Percentiles rank a stretch among this genome's conserved stretches.
These are phyloP conservation scores for Halcyon malimbica DNA, from an alignment of 2,113 vertebrate species.

Conservation along the genomic window DNA sequence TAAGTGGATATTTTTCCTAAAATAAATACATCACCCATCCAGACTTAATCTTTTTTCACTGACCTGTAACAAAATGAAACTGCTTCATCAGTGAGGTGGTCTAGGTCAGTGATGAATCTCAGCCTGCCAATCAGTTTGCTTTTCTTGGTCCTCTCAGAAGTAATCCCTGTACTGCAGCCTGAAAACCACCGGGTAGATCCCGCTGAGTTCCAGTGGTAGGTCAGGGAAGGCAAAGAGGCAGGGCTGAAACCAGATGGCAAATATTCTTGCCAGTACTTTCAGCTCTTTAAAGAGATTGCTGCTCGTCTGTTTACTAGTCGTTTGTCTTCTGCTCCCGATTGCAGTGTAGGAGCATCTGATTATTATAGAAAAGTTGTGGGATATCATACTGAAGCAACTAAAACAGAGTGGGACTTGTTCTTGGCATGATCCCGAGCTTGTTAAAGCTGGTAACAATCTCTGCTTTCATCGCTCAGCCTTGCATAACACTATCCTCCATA, in stretches of 20 bases:
- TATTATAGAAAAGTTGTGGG: conserved; percentile 54
- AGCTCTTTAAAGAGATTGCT: not conserved
- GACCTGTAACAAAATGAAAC: not conserved
- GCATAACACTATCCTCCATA: not conserved
- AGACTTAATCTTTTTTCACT: not conserved
- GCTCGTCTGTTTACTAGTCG: not conserved
- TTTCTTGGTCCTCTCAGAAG: not conserved
- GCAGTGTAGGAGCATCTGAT: conserved; percentile 33
- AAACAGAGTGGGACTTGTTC: conserved; percentile 46
- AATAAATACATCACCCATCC: not conserved
- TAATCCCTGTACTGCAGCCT: not conserved
- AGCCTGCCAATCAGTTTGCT: not conserved
- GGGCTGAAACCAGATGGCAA: not conserved
- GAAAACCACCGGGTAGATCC: not conserved
- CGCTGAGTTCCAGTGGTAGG: not conserved
- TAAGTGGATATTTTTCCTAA: not conserved
- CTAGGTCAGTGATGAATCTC: not conserved
- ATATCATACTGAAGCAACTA: conserved; percentile 7
- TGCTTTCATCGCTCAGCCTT: conserved; percentile 48
- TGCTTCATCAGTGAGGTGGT: not conserved
- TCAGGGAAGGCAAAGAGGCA: not conserved
- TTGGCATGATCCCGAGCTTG: conserved; percentile 14
- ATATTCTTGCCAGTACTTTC: not conserved
- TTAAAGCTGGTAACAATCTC: conserved; percentile 42
- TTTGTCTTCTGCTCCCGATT: not conserved